These are phyloP conservation scores for Papilio aristodemus DNA, from an alignment of 1,140 invertebrate species.

Conservation along the genomic window DNA sequence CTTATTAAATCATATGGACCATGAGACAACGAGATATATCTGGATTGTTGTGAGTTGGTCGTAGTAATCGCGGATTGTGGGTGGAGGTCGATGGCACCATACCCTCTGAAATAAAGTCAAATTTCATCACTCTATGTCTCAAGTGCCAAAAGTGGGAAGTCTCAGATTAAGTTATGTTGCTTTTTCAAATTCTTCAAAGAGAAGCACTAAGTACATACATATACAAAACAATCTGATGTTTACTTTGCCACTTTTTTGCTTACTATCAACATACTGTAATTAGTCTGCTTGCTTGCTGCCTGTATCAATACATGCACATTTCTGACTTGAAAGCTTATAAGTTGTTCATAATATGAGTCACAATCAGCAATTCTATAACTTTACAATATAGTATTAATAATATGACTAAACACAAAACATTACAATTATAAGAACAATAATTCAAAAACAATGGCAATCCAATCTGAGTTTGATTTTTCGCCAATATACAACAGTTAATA, in stretches of 20 bases:
- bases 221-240: conserved; percentile 1
- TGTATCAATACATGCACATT: not conserved
- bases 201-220: conserved; percentile 44
- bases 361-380: no score
- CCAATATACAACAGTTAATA: no score
- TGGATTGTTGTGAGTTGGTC: conserved; percentile 81
- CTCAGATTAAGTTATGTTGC: conserved; percentile 64
- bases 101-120: conserved; percentile 79
- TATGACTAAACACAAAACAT: no score
- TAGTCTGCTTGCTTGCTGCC: not conserved
- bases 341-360: no score
- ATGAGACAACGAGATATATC: conserved; percentile 81
- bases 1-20: conserved; percentile 81
- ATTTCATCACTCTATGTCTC: conserved; percentile 71
- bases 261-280: conserved; percentile 12
- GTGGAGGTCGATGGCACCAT: conserved; percentile 71
- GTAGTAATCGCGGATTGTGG: conserved; percentile 72
- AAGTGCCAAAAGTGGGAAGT: conserved; percentile 58
- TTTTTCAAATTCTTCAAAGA: conserved; percentile 50
- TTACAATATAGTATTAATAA: no score
- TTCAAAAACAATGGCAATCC: no score
- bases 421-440: no score
- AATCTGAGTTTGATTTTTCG: no score
- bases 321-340: no score
- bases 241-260: conserved; percentile 18